phyloP scores from a whole-genome alignment of 1,140 invertebrate genomes.

The Listronotus oregonensis region DNA sequence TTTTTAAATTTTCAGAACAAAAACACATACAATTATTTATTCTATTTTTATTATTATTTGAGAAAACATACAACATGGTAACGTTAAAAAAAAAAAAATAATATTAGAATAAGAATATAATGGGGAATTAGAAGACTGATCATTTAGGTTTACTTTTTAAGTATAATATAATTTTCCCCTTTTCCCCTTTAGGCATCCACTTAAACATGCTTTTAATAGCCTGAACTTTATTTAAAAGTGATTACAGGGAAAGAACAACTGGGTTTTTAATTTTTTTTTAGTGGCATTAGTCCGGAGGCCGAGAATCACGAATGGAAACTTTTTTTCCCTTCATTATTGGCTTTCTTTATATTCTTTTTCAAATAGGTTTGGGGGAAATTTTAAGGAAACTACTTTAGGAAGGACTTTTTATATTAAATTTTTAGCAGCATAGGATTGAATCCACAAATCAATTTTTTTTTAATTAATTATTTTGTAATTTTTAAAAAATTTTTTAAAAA shows the following conservation, averaged over 20 bases:
- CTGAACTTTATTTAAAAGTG: slow-evolving; percentile 9
- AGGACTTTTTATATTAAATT: slow-evolving; percentile 2
- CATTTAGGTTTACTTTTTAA: not conserved
- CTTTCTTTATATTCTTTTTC: slow-evolving; percentile 13
- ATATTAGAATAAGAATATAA: too few species aligned
- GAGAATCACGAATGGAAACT: slow-evolving; percentile 12
- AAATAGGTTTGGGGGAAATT: slow-evolving; percentile 8
- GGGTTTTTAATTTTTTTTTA: not conserved
- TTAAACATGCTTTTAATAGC: slow-evolving; percentile 15
- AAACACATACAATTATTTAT: not conserved
- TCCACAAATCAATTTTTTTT: not conserved
- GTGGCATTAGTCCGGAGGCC: not conserved
- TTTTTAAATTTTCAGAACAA: not conserved
- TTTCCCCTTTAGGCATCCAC: not conserved
- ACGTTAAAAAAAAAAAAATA: too few species aligned
- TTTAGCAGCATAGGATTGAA: slow-evolving; percentile 1
- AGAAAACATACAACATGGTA: too few species aligned
- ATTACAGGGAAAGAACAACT: not conserved
- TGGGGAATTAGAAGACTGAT: too few species aligned
- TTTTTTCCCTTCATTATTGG: slow-evolving; percentile 1
- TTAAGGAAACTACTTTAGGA: not conserved
- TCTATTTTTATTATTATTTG: too few species aligned
- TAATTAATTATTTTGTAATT: too few species aligned
- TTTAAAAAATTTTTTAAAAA: too few species aligned
- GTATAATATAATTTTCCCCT: slow-evolving; percentile 1